Base-by-base conservation (phyloP, 2,888 invertebrate species). In the Cerastoderma edule region DNA sequence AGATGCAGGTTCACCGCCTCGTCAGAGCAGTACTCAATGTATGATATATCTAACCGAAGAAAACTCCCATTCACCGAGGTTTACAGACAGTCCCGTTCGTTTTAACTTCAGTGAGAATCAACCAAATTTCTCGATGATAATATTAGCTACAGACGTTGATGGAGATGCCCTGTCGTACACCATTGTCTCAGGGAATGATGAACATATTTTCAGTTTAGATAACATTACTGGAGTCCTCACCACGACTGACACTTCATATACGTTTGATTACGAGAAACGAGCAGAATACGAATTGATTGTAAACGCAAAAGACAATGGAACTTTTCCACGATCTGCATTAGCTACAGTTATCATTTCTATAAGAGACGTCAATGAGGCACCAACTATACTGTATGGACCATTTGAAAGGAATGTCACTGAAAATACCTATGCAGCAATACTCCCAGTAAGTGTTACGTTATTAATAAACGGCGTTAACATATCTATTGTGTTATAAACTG, bases 311-410 rank as follows among this genome's bases (percentile, higher is more conserved):
- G 66, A 66, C 24, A 24, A 66, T 50, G 66, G 53, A 5, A 10
- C 22, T 4, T 66, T 53, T 50, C 66, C 66, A 2, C 50, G 53
- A 50, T 66, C 66, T 33, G 2, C 66, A 32, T 33, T 1, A 24
- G 50, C 39, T 6, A 53, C 50, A 2, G 33, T 66, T n/a, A 46
- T 33, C 4, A 28, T 66, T 33, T 1, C 50, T 28, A 24, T 66
- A 13, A 22, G 32, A 22, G 66, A 66, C 33, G 66, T 66, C 5
- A 53, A 66, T 66, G 66, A 66, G 22, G n/a, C 48, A 50, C 66
- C 66, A 10, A 33, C 10, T n/a, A n/a, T n/a, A n/a, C n/a, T n/a
- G n/a, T n/a, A n/a, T n/a, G n/a, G n/a, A n/a, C n/a, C n/a, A n/a
- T n/a, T n/a, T n/a, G n/a, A n/a, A n/a, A n/a, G n/a, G n/a, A n/a